Conservation (phyloP, 2,888 invertebrate genomes). For the Diarsia mendica region DNA sequence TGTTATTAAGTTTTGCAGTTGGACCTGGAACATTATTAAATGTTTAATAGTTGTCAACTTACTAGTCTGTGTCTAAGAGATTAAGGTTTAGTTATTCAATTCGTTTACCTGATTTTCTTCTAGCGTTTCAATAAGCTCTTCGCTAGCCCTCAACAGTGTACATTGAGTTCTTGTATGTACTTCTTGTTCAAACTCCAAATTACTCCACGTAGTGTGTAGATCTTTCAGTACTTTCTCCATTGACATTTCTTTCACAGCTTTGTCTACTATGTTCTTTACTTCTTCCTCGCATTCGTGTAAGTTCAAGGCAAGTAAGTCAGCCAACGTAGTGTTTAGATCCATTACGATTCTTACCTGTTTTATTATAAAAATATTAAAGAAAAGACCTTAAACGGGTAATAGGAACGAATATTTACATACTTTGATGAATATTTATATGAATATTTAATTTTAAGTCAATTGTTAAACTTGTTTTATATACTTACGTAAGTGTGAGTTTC, state of each 20-base stretch:
- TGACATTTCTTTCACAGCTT: slow-evolving; percentile 99
- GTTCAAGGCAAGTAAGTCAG: slow-evolving; percentile 97
- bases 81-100: neutral
- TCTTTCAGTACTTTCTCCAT: slow-evolving; percentile 99
- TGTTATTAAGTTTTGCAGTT: slow-evolving; percentile 98
- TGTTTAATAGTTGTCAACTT: neutral
- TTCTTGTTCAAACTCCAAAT: slow-evolving; percentile 98
- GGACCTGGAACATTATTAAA: slow-evolving; percentile 90
- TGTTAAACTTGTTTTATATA: slow-evolving; percentile 32
- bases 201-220: slow-evolving; percentile 97
- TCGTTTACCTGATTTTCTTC: slow-evolving; percentile 97
- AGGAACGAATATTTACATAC: slow-evolving; percentile 16
- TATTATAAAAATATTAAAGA: slow-evolving; percentile 21
- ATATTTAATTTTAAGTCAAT: slow-evolving; percentile 20
- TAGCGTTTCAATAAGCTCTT: slow-evolving; percentile 98
- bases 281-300: slow-evolving; percentile 99
- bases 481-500: slow-evolving; percentile 47
- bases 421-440: neutral
- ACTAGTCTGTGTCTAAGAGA: neutral
- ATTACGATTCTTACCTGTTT: slow-evolving; percentile 97
- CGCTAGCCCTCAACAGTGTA: slow-evolving; percentile 96
- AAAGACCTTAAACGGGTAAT: neutral
- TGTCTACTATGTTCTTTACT: slow-evolving; percentile 99
- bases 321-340: slow-evolving; percentile 97
- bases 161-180: slow-evolving; percentile 96